Evolutionary conservation across 2,797 vertebrate species (phyloP).

Genomic region (Lepidocolaptes lacrymiger): DNA sequence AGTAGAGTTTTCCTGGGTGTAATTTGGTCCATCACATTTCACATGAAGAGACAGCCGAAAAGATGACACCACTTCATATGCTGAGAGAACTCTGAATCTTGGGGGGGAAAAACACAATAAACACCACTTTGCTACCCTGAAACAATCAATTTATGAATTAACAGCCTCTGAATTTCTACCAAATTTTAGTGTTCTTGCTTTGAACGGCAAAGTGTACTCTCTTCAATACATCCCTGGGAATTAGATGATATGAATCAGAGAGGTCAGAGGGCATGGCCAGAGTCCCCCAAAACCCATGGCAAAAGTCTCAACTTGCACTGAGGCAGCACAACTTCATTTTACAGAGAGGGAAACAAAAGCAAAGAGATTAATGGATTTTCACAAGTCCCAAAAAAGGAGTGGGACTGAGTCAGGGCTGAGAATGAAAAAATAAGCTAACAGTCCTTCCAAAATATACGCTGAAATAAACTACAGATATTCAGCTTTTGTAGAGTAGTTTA

Average conservation of each 20-base stretch:
- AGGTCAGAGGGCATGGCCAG: neutral
- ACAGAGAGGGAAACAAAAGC: neutral
- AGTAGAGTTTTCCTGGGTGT: neutral
- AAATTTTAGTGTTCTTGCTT: neutral
- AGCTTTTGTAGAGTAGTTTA: neutral
- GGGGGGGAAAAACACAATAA: neutral
- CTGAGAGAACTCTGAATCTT: neutral
- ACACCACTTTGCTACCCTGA: neutral
- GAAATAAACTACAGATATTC: neutral
- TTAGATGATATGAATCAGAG: neutral
- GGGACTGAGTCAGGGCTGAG: neutral
- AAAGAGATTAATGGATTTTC: neutral
- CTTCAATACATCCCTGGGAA: neutral
- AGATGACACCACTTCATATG: neutral
- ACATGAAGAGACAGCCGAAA: neutral
- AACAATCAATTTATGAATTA: neutral
- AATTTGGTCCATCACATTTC: neutral
- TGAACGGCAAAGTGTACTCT: neutral
- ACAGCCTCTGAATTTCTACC: neutral
- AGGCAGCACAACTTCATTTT: neutral
- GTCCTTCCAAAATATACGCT: neutral
- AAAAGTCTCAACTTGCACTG: neutral
- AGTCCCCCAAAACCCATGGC: neutral
- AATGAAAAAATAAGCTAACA: neutral
- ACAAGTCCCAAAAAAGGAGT: neutral